Conservation (phyloP, 2,113 vertebrate genomes). For the Dipodomys stephensi region DNA sequence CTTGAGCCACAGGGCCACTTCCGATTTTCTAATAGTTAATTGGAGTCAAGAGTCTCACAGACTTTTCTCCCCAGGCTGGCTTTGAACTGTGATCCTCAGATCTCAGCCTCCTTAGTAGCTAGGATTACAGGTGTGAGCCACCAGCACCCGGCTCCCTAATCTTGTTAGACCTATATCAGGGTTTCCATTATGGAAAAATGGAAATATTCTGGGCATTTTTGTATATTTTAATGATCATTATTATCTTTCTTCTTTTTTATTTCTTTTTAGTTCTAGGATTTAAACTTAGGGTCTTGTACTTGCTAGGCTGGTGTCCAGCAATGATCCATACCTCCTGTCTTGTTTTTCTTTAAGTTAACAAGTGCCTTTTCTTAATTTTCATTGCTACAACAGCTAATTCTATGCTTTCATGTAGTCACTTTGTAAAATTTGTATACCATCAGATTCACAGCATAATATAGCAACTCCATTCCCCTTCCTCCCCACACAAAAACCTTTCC, state of each 20-base stretch:
- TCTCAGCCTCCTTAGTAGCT: too few relatives aligned
- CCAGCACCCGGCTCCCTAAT: too few relatives aligned
- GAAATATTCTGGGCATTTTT: conserved; percentile 26
- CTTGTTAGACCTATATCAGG: not conserved
- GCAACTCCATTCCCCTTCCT: not conserved
- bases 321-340: not conserved
- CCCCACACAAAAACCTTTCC: not conserved
- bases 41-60: too few relatives aligned
- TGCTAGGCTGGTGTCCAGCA: too few relatives aligned
- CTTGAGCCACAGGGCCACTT: too few relatives aligned
- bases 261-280: too few relatives aligned
- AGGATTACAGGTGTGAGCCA: too few relatives aligned
- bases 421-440: not conserved
- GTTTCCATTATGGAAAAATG: conserved; percentile 13
- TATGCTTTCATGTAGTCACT: not conserved
- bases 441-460: not conserved
- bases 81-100: too few relatives aligned
- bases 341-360: conserved; percentile 23
- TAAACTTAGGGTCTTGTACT: too few relatives aligned
- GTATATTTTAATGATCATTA: not conserved
- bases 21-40: too few relatives aligned
- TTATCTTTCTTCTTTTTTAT: too few relatives aligned
- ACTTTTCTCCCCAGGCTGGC: too few relatives aligned
- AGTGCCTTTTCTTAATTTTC: conserved; percentile 4
- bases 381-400: not conserved